Evolutionary conservation across 2,113 vertebrate species (phyloP).

Genomic region (Sclerurus mexicanus): DNA sequence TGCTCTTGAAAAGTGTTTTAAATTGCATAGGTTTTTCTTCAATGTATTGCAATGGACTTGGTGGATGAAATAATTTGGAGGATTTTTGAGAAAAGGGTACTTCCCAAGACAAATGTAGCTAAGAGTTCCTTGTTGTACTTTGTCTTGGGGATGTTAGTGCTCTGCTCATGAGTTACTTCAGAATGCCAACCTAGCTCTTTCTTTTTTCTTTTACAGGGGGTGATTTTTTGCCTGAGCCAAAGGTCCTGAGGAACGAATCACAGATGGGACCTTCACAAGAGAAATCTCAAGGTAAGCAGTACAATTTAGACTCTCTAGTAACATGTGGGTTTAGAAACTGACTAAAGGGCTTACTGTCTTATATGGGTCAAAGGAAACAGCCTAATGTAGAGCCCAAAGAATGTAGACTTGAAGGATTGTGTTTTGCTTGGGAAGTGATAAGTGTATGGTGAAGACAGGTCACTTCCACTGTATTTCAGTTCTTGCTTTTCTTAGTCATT

Average conservation of each 20-base stretch:
- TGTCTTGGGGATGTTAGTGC: not conserved
- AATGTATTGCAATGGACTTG: not conserved
- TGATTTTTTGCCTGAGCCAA: slow-evolving; percentile 25
- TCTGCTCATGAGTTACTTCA: not conserved
- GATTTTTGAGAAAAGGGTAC: not conserved
- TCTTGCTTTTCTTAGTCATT: not conserved
- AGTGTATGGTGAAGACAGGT: not conserved
- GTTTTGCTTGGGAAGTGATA: not conserved
- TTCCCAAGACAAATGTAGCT: not conserved
- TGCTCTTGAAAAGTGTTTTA: not conserved
- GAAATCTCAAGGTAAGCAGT: slow-evolving; percentile 55
- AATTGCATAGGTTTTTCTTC: not conserved
- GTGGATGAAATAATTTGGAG: not conserved
- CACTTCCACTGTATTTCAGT: not conserved
- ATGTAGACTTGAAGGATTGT: not conserved
- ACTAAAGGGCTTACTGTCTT: not conserved
- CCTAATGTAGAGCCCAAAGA: not conserved
- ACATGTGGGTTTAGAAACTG: not conserved
- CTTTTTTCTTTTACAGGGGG: not conserved
- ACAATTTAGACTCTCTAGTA: not conserved
- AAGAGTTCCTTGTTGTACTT: not conserved
- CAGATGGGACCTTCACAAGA: not conserved
- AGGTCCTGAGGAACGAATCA: slow-evolving; percentile 25
- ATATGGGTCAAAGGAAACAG: not conserved
- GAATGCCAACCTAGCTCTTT: not conserved